phyloP scores from a whole-genome alignment of 2,888 invertebrate genomes.

The Epistrophe grossulariae region DNA sequence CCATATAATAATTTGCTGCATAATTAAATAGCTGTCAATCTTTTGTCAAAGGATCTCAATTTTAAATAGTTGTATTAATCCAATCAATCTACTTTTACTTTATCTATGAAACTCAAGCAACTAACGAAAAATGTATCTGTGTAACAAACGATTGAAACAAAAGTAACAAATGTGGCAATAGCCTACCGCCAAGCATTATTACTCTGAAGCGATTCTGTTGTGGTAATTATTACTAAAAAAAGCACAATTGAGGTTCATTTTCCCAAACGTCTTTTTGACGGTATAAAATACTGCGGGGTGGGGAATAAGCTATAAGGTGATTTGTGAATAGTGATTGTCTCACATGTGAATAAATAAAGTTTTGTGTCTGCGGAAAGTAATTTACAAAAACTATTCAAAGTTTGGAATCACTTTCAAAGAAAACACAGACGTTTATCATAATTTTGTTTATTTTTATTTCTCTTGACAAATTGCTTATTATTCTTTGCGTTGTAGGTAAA shows the following conservation, averaged over 20 bases:
- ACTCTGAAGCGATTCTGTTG: neutral
- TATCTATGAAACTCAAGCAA: neutral
- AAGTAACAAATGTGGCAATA: neutral
- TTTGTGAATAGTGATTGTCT: no score
- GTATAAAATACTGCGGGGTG: no score
- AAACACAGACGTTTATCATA: no score
- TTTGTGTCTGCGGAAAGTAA: no score
- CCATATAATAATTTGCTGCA: conserved; percentile 10
- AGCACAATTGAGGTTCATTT: neutral
- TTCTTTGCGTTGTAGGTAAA: no score
- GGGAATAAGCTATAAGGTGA: no score
- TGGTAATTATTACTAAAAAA: conserved; percentile 2
- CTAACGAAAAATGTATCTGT: conserved; percentile 9
- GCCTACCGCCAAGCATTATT: neutral
- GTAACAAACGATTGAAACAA: neutral
- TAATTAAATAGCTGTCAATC: conserved; percentile 68
- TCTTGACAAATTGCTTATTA: no score
- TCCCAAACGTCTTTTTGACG: neutral
- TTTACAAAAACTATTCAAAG: no score
- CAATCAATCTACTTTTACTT: conserved; percentile 6
- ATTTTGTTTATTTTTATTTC: no score
- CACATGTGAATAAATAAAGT: no score
- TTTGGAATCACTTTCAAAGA: no score
- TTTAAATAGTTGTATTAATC: neutral
- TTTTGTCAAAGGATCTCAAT: conserved; percentile 50